Base-by-base conservation (phyloP, 2,797 vertebrate species). In the Pangasius larnaudii region DNA sequence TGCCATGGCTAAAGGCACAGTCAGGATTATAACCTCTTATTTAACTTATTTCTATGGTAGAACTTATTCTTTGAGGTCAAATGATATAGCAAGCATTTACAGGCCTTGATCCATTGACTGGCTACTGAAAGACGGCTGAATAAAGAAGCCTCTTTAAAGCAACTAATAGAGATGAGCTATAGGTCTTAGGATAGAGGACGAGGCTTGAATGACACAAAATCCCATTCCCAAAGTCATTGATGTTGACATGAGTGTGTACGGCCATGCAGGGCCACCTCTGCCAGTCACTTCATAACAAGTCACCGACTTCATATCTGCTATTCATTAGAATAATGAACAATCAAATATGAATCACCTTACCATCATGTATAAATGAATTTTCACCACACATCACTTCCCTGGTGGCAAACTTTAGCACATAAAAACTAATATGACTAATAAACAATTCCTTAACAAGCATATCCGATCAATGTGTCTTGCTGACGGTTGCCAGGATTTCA, bases 401-500 rank as follows among this genome's bases (percentile, higher is more conserved):
- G 30, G 36, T 42, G 84, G 33, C n/a, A 85, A 59, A 69, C 75
- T 46, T 80, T 24, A 65, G 61, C 56, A 19, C 16, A 79, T 33
- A 46, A 78, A 65, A 63, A 30, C 71, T 36, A 36, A 67, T 88
- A 75, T 86, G 30, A 36, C 69, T 67, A 58, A 86, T 36, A 49
- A 81, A 69, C 67, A 88, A 39, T 78, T 69, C 58, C 56, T 77
- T 56, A 88, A 89, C 51, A 88, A 78, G 81, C 51, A 63, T 58
- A 53, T 85, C 81, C 14, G 51, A 79, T 71, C 77, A 30, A 85
- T 86, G 74, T 46, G 63, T 78, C 53, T 78, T 18, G 3, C 89
- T 93, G 90, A 94, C 56, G 91, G 89, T 89, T 86, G 72, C 89
- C 81, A 16, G n/a, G 85, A 79, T 82, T 90, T 81, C 51, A 81